phyloP scores from a whole-genome alignment of 2,888 invertebrate genomes.

The Dioctria rufipes region DNA sequence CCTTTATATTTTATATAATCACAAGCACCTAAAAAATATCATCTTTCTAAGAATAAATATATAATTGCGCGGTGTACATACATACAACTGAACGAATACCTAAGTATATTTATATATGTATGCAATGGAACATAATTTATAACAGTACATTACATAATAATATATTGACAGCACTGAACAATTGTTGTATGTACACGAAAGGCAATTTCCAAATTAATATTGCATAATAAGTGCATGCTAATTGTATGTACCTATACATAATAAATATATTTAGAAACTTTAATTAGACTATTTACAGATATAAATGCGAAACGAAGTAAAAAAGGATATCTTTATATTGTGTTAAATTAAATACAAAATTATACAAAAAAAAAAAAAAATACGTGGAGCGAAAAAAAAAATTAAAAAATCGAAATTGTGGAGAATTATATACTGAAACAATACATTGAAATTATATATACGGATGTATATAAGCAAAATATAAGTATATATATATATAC shows the following conservation, averaged over 20 bases:
- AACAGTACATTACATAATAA: not conserved
- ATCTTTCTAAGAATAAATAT: not conserved
- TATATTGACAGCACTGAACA: constrained; percentile 26
- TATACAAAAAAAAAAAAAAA: constrained; percentile 13
- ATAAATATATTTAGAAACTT: constrained; percentile 35
- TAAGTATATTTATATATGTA: no score
- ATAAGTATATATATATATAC: not conserved
- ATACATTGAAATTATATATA: constrained; percentile 43
- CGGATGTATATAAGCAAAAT: no score
- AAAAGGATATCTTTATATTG: constrained; percentile 32
- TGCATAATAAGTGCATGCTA: constrained; percentile 29
- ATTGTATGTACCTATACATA: constrained; percentile 26
- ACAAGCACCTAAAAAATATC: constrained; percentile 18
- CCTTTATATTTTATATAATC: constrained; percentile 48
- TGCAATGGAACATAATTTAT: not conserved
- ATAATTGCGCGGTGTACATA: constrained; percentile 2
- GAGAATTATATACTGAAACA: constrained; percentile 38
- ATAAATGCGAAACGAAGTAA: constrained; percentile 16
- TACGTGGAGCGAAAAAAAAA: not conserved
- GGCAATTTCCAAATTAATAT: constrained; percentile 24
- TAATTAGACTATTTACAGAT: not conserved
- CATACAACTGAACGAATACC: constrained; percentile 4
- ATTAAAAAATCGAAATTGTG: constrained; percentile 24
- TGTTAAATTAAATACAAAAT: constrained; percentile 11
- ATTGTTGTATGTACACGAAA: constrained; percentile 26